Evolutionary conservation across 1,140 invertebrate genomes (phyloP), one percentile per base, ranked within the genome.

Genomic region (Myzus persicae): DNA sequence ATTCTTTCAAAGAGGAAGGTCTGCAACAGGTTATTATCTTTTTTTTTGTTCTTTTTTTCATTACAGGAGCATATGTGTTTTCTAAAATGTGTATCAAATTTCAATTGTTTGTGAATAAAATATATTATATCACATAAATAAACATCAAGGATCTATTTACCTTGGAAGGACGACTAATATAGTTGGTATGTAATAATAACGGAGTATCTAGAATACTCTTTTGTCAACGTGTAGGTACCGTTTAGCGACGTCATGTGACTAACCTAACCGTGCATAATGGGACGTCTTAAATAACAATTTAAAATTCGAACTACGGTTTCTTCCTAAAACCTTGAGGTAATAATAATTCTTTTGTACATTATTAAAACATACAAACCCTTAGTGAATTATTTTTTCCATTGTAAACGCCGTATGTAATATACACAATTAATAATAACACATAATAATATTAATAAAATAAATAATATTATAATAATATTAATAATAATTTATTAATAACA

Each of bases 261-360:
- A n/a, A n/a, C n/a, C n/a, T n/a, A n/a, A 40, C 88, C 88, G 88
- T 90, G 88, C 51, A 90, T 90, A 90, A 90, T 90, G 36, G 51
- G 38, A 90, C 36, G 48, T 42, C 51, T 54, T 26, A 31, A 90
- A 54, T 26, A 59, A 59, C 48, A 40, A 90, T 59, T 90, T 44
- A 38, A 90, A 90, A 59, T 59, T 54, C 88, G 4, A 54, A 59
- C 38, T 54, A 46, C 36, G 26, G 31, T 85, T 85, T 85, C 84
- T 18, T 42, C 84, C 9, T 42, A 42, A 87, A n/a, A 87, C 84
- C 84, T 87, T 44, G 84, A 85, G 22, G 82, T 42, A 26, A 44
- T 44, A 85, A 42, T 26, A 85, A 31, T 85, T 85, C 82, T 26
- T 85, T 85, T 42, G 42, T 85, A 85, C 40, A 44, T 85, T 44